These are phyloP conservation scores for Tilapia sparmanii DNA, from an alignment of 2,113 vertebrate species.

Conservation along the genomic window DNA sequence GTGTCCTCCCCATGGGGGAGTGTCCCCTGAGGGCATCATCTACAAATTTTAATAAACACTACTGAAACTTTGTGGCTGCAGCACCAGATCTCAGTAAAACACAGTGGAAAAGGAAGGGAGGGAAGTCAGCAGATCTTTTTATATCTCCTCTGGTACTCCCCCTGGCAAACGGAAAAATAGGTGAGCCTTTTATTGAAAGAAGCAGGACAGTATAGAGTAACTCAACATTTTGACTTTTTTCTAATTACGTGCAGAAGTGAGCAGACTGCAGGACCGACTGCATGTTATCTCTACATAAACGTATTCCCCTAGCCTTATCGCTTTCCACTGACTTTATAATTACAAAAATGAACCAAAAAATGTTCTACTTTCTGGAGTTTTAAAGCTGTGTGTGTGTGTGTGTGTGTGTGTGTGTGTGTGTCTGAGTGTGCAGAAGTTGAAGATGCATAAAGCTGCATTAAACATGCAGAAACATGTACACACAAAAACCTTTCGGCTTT, in stretches of 20 bases:
- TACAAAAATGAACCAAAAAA: not conserved
- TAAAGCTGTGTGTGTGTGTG: not conserved
- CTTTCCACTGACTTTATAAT: not conserved
- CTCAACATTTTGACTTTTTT: not conserved
- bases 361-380: not conserved
- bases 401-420: not conserved
- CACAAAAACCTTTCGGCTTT: not conserved
- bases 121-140: slow-evolving; percentile 7
- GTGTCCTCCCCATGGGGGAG: not conserved
- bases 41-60: slow-evolving; percentile 15
- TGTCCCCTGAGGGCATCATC: not conserved
- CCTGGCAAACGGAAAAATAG: not conserved
- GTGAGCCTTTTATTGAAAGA: not conserved
- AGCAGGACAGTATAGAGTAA: not conserved
- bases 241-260: not conserved
- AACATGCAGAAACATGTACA: not conserved
- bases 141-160: not conserved
- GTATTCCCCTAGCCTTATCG: not conserved
- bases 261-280: not conserved
- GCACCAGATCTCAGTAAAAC: not conserved
- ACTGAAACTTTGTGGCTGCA: slow-evolving; percentile 11
- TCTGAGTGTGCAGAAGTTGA: rapidly evolving
- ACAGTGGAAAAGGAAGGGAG: not conserved
- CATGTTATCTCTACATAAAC: not conserved
- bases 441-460: not conserved